Conservation (phyloP, 2,797 vertebrate genomes). For the Malacoraja senta region DNA sequence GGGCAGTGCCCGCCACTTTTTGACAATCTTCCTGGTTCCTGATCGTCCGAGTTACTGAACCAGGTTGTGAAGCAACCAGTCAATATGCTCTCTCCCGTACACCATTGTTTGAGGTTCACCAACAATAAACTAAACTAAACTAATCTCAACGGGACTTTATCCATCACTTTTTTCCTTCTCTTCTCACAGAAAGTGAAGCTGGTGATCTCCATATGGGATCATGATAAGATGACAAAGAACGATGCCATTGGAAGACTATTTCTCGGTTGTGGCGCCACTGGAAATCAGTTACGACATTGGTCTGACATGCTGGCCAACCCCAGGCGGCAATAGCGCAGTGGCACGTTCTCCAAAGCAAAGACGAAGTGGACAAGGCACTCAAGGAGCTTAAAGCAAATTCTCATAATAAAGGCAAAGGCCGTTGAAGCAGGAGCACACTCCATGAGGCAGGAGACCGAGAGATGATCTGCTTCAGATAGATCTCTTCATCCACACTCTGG, state of each 20-base stretch:
- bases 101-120: too few species aligned
- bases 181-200: conserved; percentile 61
- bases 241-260: conserved; percentile 77
- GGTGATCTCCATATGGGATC: conserved; percentile 82
- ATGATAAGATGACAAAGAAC: conserved; percentile 65
- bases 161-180: background rate
- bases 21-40: too few species aligned
- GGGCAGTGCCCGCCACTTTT: too few species aligned
- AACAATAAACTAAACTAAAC: too few species aligned
- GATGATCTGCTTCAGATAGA: background rate
- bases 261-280: conserved; percentile 69
- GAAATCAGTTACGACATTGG: conserved; percentile 84
- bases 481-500: background rate
- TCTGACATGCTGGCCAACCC: conserved; percentile 84
- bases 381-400: conserved; percentile 60
- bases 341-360: conserved; percentile 68
- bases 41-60: too few species aligned
- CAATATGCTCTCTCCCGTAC: too few species aligned
- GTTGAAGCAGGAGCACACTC: background rate
- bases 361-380: conserved; percentile 70
- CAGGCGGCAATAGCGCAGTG: conserved; percentile 71
- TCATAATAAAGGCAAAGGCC: too few species aligned
- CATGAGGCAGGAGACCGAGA: background rate
- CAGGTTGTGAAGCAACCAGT: too few species aligned
- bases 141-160: too few species aligned